Percentiles rank a stretch among this genome's conserved stretches.
phyloP scores from a whole-genome alignment of 2,888 invertebrate genomes.

The Tiphia femorata region DNA sequence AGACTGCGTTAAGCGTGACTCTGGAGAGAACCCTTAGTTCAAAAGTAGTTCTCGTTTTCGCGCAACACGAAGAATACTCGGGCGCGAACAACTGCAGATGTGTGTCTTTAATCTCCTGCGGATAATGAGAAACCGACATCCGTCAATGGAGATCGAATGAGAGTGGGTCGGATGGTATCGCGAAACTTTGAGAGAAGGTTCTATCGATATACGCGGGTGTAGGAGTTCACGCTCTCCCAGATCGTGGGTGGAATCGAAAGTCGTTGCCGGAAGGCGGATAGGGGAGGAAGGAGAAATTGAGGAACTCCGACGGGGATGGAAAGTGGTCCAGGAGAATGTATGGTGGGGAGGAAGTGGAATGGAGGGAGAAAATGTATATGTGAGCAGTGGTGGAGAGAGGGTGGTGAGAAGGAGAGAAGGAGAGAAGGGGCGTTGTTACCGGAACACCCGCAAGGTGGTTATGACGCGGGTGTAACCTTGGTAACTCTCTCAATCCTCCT shows the following conservation, averaged over 20 bases:
- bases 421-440: constrained; percentile 41
- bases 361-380: too few species aligned
- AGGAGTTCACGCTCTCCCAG: constrained; percentile 15
- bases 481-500: constrained; percentile 48
- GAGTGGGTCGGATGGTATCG: constrained; percentile 41
- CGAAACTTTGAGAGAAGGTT: constrained; percentile 42
- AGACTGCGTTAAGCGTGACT: too few species aligned
- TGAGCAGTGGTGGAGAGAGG: too few species aligned
- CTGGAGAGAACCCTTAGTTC: too few species aligned
- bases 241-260: not conserved
- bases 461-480: constrained; percentile 63
- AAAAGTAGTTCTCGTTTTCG: too few species aligned
- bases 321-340: constrained; percentile 31
- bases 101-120: too few species aligned
- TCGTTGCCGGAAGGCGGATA: not conserved
- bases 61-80: too few species aligned
- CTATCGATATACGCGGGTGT: constrained; percentile 10
- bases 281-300: constrained; percentile 15
- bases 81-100: too few species aligned
- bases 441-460: constrained; percentile 51
- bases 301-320: constrained; percentile 26
- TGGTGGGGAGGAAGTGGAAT: constrained; percentile 4
- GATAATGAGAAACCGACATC: too few species aligned
- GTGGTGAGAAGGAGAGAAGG: constrained; percentile 17
- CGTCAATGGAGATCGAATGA: too few species aligned